Evolutionary conservation across 1,140 invertebrate genomes (phyloP), one percentile per base, ranked within the genome.

Genomic region (Heliconius nattereri): DNA sequence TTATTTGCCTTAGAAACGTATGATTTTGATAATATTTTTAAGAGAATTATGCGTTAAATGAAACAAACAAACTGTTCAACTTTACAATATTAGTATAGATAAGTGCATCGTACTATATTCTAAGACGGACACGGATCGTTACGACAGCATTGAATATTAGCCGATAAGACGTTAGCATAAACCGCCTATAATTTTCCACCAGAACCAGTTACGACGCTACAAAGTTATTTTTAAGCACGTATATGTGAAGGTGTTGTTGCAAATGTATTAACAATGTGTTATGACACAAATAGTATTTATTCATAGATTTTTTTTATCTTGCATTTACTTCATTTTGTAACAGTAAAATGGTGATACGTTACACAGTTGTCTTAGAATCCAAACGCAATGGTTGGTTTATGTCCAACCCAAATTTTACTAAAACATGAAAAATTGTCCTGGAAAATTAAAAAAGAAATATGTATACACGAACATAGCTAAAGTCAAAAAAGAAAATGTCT

Each of bases 181-280:
- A 66, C 26, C 16, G 60, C 26, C 60, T 73, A 73, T 73, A 45
- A 73, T 26, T 73, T 49, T 73, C 37, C 40, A 73, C 29, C 75
- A 52, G 35, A 20, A 35, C 52, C n/a, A 66, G 78, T 75, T 23
- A 20, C 13, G 32, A 20, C 19, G 32, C 40, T 7, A 54, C 60
- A 66, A 66, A 66, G 60, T 66, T 66, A 66, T 66, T 66, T 66
- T 66, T 66, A 66, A 66, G 60, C 60, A 66, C n/a, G 60, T 66
- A 26, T 9, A 66, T 66, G 5, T 66, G 26, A 29, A 66, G 29
- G 29, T 16, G 23, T 13, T 66, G 60, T 66, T 26, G 23, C 26
- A 29, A 26, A 66, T 66, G 60, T 66, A 29, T 6, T 66, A 66
- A 66, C 60, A 29, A 26, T 66, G 26, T 66, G 9, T 66, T 66